These are phyloP conservation scores for Urosaurus nigricauda DNA, from an alignment of 2,797 vertebrate genomes.

Conservation along the genomic window DNA sequence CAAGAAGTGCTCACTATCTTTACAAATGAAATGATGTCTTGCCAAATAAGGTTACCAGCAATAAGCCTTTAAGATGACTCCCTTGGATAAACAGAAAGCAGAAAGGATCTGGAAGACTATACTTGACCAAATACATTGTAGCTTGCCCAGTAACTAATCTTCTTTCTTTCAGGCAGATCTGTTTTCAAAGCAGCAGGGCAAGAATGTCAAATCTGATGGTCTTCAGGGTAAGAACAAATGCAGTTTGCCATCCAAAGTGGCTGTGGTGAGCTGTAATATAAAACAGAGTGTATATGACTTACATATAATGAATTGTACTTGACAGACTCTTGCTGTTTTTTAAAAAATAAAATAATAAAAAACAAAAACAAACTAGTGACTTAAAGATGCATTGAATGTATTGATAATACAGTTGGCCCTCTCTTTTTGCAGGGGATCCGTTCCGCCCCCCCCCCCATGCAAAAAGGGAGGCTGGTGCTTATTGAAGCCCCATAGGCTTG, in stretches of 20 bases:
- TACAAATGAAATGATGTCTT: background rate
- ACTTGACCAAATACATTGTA: conserved; percentile 22
- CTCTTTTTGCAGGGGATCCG: too few species aligned
- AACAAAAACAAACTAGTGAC: conserved; percentile 32
- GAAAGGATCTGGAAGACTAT: conserved; percentile 32
- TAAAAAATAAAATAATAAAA: background rate
- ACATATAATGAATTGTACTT: conserved; percentile 41
- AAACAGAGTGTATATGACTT: conserved; percentile 48
- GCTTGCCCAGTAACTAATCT: conserved; percentile 28
- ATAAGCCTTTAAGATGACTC: conserved; percentile 16
- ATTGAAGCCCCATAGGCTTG: too few species aligned
- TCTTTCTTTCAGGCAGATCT: conserved; percentile 46
- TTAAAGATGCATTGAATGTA: background rate
- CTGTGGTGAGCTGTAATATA: conserved; percentile 85
- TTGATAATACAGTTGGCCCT: too few species aligned
- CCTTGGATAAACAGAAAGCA: conserved; percentile 23
- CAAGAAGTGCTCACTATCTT: background rate
- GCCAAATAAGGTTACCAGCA: background rate
- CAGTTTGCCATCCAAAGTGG: conserved; percentile 89
- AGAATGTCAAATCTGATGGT: conserved; percentile 21
- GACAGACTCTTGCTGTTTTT: conserved; percentile 2
- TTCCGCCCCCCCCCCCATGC: too few species aligned
- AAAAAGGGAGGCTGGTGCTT: too few species aligned
- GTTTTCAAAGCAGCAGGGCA: background rate
- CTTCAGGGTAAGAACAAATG: conserved; percentile 79